These are phyloP conservation scores for Natrix natrix DNA, from an alignment of 2,797 vertebrate species.

Conservation along the genomic window DNA sequence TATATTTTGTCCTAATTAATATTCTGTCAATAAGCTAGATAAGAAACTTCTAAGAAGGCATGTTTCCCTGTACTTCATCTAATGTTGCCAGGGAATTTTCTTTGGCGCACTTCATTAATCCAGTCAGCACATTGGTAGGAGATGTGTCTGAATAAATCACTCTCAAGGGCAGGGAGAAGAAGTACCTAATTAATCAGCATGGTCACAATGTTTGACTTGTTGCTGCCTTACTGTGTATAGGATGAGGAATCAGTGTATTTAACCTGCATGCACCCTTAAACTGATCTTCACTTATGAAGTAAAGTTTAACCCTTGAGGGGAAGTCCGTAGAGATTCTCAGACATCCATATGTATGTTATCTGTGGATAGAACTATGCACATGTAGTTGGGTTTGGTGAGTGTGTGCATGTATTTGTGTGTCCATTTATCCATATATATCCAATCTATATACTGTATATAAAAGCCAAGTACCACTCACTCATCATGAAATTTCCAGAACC, in stretches of 20 bases:
- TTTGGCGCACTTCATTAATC: slow-evolving; percentile 80
- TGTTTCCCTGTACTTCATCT: slow-evolving; percentile 72
- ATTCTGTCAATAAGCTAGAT: slow-evolving; percentile 81
- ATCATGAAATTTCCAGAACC: too few species aligned
- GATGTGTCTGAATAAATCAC: slow-evolving; percentile 82
- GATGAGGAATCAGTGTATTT: slow-evolving; percentile 79
- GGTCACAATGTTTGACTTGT: slow-evolving; percentile 86
- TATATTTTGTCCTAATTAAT: slow-evolving; percentile 79
- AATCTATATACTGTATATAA: too few species aligned
- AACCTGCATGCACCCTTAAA: slow-evolving; percentile 75
- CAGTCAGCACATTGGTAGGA: slow-evolving; percentile 80
- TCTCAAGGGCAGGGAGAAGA: slow-evolving; percentile 78
- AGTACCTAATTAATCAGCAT: slow-evolving; percentile 83
- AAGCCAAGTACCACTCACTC: too few species aligned
- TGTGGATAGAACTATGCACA: too few species aligned
- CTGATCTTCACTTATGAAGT: slow-evolving; percentile 66
- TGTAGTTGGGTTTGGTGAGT: too few species aligned
- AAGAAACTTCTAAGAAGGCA: slow-evolving; percentile 78
- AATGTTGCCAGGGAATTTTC: slow-evolving; percentile 74
- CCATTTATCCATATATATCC: too few species aligned
- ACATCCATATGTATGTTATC: too few species aligned
- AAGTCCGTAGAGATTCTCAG: too few species aligned
- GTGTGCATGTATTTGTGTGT: too few species aligned
- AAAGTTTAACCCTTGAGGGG: slow-evolving; percentile 71
- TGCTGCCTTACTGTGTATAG: slow-evolving; percentile 79